These are phyloP conservation scores for Caenorhabditis virilis DNA, from an alignment of 2,888 invertebrate species.

Conservation along the genomic window DNA sequence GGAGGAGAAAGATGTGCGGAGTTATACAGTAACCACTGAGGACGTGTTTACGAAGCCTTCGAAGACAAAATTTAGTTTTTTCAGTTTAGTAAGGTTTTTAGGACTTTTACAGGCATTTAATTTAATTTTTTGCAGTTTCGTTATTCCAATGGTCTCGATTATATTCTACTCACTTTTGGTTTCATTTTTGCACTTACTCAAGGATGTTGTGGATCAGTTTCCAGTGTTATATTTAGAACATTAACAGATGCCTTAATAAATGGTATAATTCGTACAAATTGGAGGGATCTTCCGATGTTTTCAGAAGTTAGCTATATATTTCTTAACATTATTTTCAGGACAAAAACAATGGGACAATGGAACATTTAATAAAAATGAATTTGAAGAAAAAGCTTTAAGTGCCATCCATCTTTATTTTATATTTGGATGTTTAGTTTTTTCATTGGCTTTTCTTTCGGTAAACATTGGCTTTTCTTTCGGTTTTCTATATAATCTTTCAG, in stretches of 20 bases:
- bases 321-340: conserved; percentile 5
- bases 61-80: neutral
- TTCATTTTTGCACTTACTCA: conserved; percentile 11
- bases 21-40: neutral
- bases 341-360: conserved; percentile 11
- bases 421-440: conserved; percentile 40
- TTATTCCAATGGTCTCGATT: conserved; percentile 13
- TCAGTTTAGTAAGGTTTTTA: neutral
- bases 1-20: neutral
- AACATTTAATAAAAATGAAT: conserved; percentile 5
- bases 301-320: neutral
- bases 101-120: neutral
- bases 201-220: conserved; percentile 12
- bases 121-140: conserved; percentile 14
- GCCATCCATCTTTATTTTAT: conserved; percentile 40
- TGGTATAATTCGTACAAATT: conserved; percentile 1
- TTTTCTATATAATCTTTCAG: conserved; percentile 48
- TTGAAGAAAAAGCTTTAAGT: conserved; percentile 20
- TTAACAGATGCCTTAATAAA: conserved; percentile 27
- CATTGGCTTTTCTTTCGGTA: conserved; percentile 46
- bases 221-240: conserved; percentile 19
- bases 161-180: conserved; percentile 10
- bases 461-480: neutral
- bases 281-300: neutral
- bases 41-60: neutral